phyloP scores from a whole-genome alignment of 2,113 vertebrate genomes.

The Herpailurus yagouaroundi region DNA sequence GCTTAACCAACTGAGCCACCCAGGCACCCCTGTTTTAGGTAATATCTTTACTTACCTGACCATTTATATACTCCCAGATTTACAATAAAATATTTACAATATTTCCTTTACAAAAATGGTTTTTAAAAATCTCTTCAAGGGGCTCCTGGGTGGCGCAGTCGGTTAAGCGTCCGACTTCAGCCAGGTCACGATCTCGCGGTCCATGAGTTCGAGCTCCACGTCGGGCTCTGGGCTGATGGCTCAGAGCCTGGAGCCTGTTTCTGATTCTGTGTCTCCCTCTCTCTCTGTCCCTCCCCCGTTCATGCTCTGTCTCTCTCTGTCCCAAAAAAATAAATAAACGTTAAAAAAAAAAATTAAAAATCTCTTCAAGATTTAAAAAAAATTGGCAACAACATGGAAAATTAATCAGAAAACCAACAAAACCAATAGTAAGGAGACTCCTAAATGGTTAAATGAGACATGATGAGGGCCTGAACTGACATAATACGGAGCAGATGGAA shows the following conservation, averaged over 20 bases:
- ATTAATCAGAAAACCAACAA: constrained; percentile 46
- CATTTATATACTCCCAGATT: constrained; percentile 20
- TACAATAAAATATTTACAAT: constrained; percentile 1
- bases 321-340: too few relatives aligned
- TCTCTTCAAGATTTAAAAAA: background rate
- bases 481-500: background rate
- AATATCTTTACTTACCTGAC: background rate
- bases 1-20: too few relatives aligned
- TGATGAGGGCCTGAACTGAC: background rate
- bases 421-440: background rate
- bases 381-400: background rate
- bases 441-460: constrained; percentile 28
- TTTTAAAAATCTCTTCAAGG: constrained; percentile 29
- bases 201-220: too few relatives aligned
- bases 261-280: too few relatives aligned
- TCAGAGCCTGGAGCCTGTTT: too few relatives aligned
- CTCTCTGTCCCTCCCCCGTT: too few relatives aligned
- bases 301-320: too few relatives aligned
- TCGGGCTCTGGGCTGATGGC: too few relatives aligned
- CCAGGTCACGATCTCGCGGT: too few relatives aligned
- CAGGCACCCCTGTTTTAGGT: background rate
- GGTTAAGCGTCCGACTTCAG: too few relatives aligned
- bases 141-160: too few relatives aligned
- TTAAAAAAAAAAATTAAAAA: too few relatives aligned
- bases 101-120: background rate